Conservation (phyloP, 1,140 invertebrate species). For the Cylas formicarius region DNA sequence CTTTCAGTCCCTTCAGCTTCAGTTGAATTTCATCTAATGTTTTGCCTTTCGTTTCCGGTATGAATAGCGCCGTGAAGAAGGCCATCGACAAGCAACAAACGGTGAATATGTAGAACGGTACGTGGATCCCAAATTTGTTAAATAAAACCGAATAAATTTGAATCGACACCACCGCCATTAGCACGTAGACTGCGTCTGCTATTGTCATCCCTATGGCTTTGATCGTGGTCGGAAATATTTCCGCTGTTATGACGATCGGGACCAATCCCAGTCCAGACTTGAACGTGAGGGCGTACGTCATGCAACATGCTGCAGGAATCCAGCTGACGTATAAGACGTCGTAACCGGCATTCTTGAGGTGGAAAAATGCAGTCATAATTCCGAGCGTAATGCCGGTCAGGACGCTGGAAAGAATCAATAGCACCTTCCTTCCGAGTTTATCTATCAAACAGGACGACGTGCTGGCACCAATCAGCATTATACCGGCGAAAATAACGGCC, state of each 20-base stretch:
- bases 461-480: slow-evolving; percentile 30
- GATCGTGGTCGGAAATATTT: slow-evolving; percentile 56
- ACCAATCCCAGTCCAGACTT: slow-evolving; percentile 44
- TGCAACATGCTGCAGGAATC: slow-evolving; percentile 21
- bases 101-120: slow-evolving; percentile 61
- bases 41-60: slow-evolving; percentile 73
- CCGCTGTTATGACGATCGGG: slow-evolving; percentile 61
- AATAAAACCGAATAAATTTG: slow-evolving; percentile 52
- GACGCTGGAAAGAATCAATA: slow-evolving; percentile 36
- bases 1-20: slow-evolving; percentile 52
- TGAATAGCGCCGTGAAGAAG: slow-evolving; percentile 52
- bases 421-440: slow-evolving; percentile 40
- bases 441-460: slow-evolving; percentile 38
- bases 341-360: slow-evolving; percentile 11
- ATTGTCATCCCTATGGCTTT: slow-evolving; percentile 40
- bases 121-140: slow-evolving; percentile 42
- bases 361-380: slow-evolving; percentile 26
- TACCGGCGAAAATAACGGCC: slow-evolving; percentile 27
- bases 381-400: slow-evolving; percentile 13
- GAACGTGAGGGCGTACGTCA: slow-evolving; percentile 25
- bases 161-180: slow-evolving; percentile 47
- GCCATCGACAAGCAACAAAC: slow-evolving; percentile 50
- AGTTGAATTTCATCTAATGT: slow-evolving; percentile 61
- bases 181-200: slow-evolving; percentile 14
- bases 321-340: slow-evolving; percentile 16